These are phyloP conservation scores for Mola mola DNA, from an alignment of 2,113 vertebrate genomes.

Conservation along the genomic window DNA sequence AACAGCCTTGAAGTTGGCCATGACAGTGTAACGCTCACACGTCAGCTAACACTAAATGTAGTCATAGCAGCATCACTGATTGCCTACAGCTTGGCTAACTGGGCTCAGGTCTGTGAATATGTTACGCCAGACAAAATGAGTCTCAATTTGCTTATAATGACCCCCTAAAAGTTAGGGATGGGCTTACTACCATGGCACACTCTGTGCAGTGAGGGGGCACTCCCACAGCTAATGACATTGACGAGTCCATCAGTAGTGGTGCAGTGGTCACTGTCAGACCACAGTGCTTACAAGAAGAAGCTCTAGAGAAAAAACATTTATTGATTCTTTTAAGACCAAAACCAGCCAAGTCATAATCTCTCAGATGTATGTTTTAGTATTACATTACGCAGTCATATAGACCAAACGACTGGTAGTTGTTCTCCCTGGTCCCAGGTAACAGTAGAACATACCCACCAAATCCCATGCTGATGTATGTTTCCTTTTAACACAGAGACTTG, in stretches of 20 bases:
- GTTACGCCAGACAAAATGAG: conserved; percentile 63
- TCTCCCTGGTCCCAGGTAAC: too few species aligned
- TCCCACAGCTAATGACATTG: conserved; percentile 49
- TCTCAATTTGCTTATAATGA: conserved; percentile 45
- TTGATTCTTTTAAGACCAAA: conserved; percentile 21
- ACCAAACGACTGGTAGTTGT: too few species aligned
- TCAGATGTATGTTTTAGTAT: too few species aligned
- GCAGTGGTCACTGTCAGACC: conserved; percentile 39
- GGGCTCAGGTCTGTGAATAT: conserved; percentile 55
- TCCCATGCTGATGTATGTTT: too few species aligned
- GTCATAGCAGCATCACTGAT: conserved; percentile 34
- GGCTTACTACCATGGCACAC: conserved; percentile 23
- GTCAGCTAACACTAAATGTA: conserved; percentile 13
- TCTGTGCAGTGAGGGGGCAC: conserved; percentile 30
- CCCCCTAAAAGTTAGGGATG: conserved; percentile 38
- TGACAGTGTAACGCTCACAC: conserved; percentile 10
- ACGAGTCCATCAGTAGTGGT: conserved; percentile 54
- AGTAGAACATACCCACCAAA: too few species aligned
- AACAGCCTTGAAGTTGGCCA: conserved; percentile 2
- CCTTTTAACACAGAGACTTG: too few species aligned
- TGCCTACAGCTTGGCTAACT: conserved; percentile 60
- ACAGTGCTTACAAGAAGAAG: conserved; percentile 23
- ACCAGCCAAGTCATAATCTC: too few species aligned
- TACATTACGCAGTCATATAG: too few species aligned
- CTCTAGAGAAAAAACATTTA: conserved; percentile 1